Conservation (phyloP, 37 sponge, comb jelly and placozoan species). For the Beroe ovata region DNA sequence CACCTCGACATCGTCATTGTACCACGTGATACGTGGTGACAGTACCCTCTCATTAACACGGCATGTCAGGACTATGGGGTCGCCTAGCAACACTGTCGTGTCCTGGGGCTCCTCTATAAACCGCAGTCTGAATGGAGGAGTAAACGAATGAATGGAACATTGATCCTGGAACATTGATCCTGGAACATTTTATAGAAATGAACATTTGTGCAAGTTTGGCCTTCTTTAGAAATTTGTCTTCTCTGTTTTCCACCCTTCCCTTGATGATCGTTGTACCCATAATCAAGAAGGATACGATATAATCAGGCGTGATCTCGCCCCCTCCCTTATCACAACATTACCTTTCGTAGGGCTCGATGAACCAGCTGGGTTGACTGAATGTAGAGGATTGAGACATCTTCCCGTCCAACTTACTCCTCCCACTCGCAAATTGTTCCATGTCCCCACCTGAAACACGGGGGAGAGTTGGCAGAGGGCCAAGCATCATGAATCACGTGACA, state of each 20-base stretch:
- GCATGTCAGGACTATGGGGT: not conserved
- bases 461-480: not conserved
- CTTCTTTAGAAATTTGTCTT: too few species aligned
- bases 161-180: too few species aligned
- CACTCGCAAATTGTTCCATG: conserved; percentile 5
- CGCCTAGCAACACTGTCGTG: conserved; percentile 26
- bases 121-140: not conserved
- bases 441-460: conserved; percentile 42
- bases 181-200: too few species aligned
- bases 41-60: not conserved
- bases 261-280: too few species aligned
- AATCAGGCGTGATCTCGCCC: too few species aligned
- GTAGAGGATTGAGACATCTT: not conserved
- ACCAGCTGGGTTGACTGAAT: conserved; percentile 25
- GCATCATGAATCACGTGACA: too few species aligned
- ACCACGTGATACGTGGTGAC: conserved; percentile 38
- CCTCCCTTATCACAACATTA: too few species aligned
- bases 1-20: conserved; percentile 16
- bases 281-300: too few species aligned
- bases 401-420: not conserved
- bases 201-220: too few species aligned
- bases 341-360: conserved; percentile 57
- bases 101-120: conserved; percentile 55
- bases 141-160: not conserved
- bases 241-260: too few species aligned